These are phyloP conservation scores for Dicentrarchus labrax DNA, from an alignment of 2,113 vertebrate genomes.

Conservation along the genomic window DNA sequence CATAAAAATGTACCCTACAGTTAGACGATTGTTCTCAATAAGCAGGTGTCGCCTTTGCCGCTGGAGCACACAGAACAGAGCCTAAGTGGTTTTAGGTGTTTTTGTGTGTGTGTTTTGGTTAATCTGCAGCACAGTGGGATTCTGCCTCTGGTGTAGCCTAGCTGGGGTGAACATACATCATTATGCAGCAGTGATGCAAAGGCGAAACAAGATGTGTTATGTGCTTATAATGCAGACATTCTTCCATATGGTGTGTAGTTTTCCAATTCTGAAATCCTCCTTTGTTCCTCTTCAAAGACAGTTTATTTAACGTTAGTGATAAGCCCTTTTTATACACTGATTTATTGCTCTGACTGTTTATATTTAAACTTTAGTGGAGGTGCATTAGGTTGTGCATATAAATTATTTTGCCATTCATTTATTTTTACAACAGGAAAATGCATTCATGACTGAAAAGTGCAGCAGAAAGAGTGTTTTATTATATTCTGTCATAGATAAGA, in stretches of 20 bases:
- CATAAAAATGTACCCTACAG: constrained; percentile 87
- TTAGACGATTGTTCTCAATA: constrained; percentile 86
- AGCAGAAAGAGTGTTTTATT: neutral
- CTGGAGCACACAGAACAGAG: constrained; percentile 79
- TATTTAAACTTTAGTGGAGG: constrained; percentile 30
- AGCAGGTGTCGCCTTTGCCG: constrained; percentile 84
- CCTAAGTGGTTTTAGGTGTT: constrained; percentile 81
- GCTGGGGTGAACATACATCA: constrained; percentile 80
- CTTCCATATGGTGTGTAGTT: constrained; percentile 71
- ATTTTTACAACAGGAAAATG: neutral
- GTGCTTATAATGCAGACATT: constrained; percentile 75
- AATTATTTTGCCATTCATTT: neutral
- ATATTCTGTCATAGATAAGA: neutral
- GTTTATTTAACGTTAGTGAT: constrained; percentile 63
- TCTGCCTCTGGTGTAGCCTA: constrained; percentile 79
- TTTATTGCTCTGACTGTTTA: constrained; percentile 45
- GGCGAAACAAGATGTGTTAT: constrained; percentile 75
- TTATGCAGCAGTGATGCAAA: constrained; percentile 82
- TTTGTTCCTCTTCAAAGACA: constrained; percentile 80
- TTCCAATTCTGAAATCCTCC: constrained; percentile 46
- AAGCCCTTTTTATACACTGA: constrained; percentile 41
- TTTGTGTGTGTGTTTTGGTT: constrained; percentile 74
- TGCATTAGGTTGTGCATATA: neutral
- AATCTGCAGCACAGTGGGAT: constrained; percentile 80
- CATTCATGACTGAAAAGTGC: neutral